Percentiles rank a stretch among this genome's conserved stretches.
Conservation (phyloP, 2,113 vertebrate genomes). For the Dascyllus trimaculatus region DNA sequence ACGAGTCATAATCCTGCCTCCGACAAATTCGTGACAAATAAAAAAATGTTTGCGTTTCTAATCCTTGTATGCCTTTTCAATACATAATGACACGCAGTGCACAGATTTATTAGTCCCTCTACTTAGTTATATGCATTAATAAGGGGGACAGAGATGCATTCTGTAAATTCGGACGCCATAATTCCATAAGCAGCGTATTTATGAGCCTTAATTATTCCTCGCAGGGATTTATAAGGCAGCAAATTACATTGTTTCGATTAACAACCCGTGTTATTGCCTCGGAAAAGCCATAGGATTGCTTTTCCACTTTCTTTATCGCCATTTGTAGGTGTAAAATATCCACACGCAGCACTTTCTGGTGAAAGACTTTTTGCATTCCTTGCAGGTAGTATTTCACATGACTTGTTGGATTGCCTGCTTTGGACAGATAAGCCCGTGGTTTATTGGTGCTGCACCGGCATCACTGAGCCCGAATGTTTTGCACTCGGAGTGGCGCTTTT, state of each 20-base stretch:
- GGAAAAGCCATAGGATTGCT: slow-evolving; percentile 8
- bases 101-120: slow-evolving; percentile 9
- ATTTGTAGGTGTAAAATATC: slow-evolving; percentile 26
- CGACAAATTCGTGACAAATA: not conserved
- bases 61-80: slow-evolving; percentile 1
- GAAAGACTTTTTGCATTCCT: slow-evolving; percentile 24
- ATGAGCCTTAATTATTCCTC: slow-evolving; percentile 41
- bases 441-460: not conserved
- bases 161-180: slow-evolving; percentile 19
- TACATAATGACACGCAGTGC: not conserved
- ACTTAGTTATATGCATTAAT: slow-evolving; percentile 13
- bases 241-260: slow-evolving; percentile 25
- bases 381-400: slow-evolving; percentile 9
- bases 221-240: slow-evolving; percentile 33
- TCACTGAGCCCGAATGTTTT: not conserved
- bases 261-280: slow-evolving; percentile 20
- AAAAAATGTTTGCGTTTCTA: slow-evolving; percentile 21
- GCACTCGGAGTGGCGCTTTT: no score
- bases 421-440: slow-evolving; percentile 31
- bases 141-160: not conserved
- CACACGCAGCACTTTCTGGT: slow-evolving; percentile 29
- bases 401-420: slow-evolving; percentile 29
- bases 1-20: slow-evolving; percentile 16
- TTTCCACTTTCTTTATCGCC: slow-evolving; percentile 35
- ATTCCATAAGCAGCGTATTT: slow-evolving; percentile 33